Evolutionary conservation across 1,140 invertebrate genomes (phyloP).

Genomic region (Bicyclus anynana): DNA sequence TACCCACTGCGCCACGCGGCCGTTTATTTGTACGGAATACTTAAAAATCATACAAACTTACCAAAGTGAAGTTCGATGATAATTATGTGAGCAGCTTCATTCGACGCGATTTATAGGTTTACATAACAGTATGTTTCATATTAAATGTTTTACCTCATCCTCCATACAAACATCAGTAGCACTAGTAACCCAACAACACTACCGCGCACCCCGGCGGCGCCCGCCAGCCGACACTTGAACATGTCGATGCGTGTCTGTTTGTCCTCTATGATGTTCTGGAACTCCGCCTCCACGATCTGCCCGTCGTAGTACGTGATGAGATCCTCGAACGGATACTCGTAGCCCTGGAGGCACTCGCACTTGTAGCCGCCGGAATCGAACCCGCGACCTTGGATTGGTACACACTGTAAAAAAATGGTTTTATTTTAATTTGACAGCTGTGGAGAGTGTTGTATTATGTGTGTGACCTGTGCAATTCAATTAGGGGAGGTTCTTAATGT

Average conservation of each 20-base stretch:
- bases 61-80: too few relatives aligned
- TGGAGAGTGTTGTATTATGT: too few relatives aligned
- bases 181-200: constrained; percentile 56
- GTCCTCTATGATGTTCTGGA: constrained; percentile 89
- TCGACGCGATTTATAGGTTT: too few relatives aligned
- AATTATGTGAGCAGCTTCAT: too few relatives aligned
- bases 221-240: constrained; percentile 94
- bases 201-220: constrained; percentile 81
- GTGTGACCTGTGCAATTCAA: too few relatives aligned
- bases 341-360: constrained; percentile 98
- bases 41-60: too few relatives aligned
- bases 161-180: constrained; percentile 36
- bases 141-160: constrained; percentile 5
- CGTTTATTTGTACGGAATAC: too few relatives aligned
- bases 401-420: constrained; percentile 84
- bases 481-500: too few relatives aligned
- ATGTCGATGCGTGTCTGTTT: constrained; percentile 90
- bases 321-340: constrained; percentile 98
- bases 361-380: constrained; percentile 98
- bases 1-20: too few relatives aligned
- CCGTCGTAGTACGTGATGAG: constrained; percentile 97
- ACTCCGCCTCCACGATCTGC: constrained; percentile 96
- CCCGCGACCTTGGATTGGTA: constrained; percentile 93
- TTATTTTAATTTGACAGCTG: too few relatives aligned
- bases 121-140: not conserved